Evolutionary conservation across 2,888 invertebrate genomes (phyloP).

Genomic region (Pyrrhopygopsis socrates): DNA sequence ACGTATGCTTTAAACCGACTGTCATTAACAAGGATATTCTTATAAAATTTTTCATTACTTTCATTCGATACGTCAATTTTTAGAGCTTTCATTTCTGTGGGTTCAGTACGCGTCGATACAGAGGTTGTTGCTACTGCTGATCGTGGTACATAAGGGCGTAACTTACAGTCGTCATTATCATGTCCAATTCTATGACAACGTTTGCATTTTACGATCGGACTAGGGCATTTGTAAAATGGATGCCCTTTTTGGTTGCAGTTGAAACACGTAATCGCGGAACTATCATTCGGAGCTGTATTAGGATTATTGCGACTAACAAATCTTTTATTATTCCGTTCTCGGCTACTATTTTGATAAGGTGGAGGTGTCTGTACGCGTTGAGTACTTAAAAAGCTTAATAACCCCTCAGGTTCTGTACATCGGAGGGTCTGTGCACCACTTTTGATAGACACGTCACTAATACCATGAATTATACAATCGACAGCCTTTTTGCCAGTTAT

Average conservation of each 20-base stretch:
- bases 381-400: neutral
- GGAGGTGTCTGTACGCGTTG: neutral
- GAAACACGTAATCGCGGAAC: constrained; percentile 35
- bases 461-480: constrained; percentile 1
- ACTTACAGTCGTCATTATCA: constrained; percentile 37
- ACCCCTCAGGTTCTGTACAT: neutral
- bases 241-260: constrained; percentile 46
- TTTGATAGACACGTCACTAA: neutral
- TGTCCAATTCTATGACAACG: constrained; percentile 43
- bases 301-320: constrained; percentile 32
- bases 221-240: constrained; percentile 35
- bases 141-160: constrained; percentile 29
- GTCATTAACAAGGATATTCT: constrained; percentile 26
- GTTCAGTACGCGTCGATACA: constrained; percentile 17
- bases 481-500: constrained; percentile 10
- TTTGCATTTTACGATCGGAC: constrained; percentile 47
- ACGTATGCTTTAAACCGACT: constrained; percentile 23
- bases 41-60: constrained; percentile 37
- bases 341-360: neutral
- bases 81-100: constrained; percentile 18
- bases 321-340: constrained; percentile 16
- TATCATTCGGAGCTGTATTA: constrained; percentile 20
- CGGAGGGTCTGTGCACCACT: neutral
- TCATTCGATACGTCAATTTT: constrained; percentile 26
- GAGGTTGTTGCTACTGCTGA: constrained; percentile 34